These are phyloP conservation scores for Goniozus legneri DNA, from an alignment of 1,140 invertebrate species.

Conservation along the genomic window DNA sequence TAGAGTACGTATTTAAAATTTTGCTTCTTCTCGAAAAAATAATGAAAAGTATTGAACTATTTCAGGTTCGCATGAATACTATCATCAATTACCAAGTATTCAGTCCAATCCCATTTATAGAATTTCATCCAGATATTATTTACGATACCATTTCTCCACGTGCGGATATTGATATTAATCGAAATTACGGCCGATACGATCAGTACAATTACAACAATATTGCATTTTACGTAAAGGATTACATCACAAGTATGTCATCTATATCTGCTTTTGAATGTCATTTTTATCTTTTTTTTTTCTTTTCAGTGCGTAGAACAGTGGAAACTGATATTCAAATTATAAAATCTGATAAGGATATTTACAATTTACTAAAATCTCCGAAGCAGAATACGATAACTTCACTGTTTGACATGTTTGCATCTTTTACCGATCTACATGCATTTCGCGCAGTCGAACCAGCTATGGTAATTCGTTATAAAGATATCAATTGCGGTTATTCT, in stretches of 20 bases:
- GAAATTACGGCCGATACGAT: slow-evolving; percentile 80
- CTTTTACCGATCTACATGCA: slow-evolving; percentile 61
- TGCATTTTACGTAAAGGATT: slow-evolving; percentile 81
- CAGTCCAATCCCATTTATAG: slow-evolving; percentile 76
- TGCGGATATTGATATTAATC: slow-evolving; percentile 67
- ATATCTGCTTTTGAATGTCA: slow-evolving; percentile 9
- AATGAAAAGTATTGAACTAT: background rate
- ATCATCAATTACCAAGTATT: slow-evolving; percentile 77
- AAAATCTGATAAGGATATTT: slow-evolving; percentile 63
- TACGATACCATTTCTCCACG: slow-evolving; percentile 56
- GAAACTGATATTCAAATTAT: slow-evolving; percentile 61
- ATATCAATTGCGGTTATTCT: slow-evolving; percentile 39
- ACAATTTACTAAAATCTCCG: slow-evolving; percentile 42
- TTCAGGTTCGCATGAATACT: slow-evolving; percentile 79
- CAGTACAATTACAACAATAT: slow-evolving; percentile 66
- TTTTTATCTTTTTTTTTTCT: slow-evolving; percentile 19
- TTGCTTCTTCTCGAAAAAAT: background rate
- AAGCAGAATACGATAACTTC: slow-evolving; percentile 42
- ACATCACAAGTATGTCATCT: slow-evolving; percentile 61
- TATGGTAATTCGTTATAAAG: slow-evolving; percentile 60
- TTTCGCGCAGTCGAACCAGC: slow-evolving; percentile 70
- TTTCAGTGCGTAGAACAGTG: slow-evolving; percentile 62
- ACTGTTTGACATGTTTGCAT: slow-evolving; percentile 65
- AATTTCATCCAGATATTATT: slow-evolving; percentile 67
- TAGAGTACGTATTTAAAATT: slow-evolving; percentile 56